A percentile compares a stretch with the other conserved stretches of the same genome.
Evolutionary conservation across 2,888 invertebrate species (phyloP).

Genomic region (Harpalus rufipes): DNA sequence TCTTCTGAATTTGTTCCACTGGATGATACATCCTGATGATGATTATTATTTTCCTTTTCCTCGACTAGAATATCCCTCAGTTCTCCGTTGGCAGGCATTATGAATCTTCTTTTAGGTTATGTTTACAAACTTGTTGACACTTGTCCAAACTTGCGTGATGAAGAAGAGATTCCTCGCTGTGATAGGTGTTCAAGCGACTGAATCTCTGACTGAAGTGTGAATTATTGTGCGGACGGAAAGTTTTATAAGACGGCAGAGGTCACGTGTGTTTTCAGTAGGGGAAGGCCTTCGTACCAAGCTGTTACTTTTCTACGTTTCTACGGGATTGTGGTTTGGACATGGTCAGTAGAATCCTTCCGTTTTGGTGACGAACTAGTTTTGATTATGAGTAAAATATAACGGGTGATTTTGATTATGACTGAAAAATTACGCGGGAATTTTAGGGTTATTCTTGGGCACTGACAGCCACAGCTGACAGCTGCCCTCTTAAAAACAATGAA

Average conservation of each 20-base stretch:
- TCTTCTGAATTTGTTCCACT: conserved; percentile 72
- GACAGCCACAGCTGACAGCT: too few relatives aligned
- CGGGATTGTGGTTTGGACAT: not conserved
- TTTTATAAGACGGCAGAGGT: conserved; percentile 48
- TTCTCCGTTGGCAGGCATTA: conserved; percentile 74
- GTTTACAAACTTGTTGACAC: not conserved
- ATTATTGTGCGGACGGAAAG: conserved; percentile 41
- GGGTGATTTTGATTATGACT: too few relatives aligned
- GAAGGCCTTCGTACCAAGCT: not conserved
- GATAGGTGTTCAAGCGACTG: conserved; percentile 62
- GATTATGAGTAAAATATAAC: too few relatives aligned
- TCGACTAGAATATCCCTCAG: conserved; percentile 70
- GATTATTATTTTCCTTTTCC: conserved; percentile 61
- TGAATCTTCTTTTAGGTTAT: conserved; percentile 39
- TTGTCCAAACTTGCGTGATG: not conserved
- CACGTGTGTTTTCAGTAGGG: not conserved
- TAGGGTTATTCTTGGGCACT: too few relatives aligned
- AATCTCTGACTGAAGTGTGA: conserved; percentile 61
- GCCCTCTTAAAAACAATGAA: too few relatives aligned
- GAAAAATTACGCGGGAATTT: too few relatives aligned
- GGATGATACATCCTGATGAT: conserved; percentile 47
- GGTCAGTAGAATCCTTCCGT: not conserved
- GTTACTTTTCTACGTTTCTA: not conserved
- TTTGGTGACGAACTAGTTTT: too few relatives aligned
- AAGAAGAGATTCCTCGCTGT: conserved; percentile 30